Evolutionary conservation across 1,140 invertebrate genomes (phyloP).

Genomic region (Elysia chlorotica): DNA sequence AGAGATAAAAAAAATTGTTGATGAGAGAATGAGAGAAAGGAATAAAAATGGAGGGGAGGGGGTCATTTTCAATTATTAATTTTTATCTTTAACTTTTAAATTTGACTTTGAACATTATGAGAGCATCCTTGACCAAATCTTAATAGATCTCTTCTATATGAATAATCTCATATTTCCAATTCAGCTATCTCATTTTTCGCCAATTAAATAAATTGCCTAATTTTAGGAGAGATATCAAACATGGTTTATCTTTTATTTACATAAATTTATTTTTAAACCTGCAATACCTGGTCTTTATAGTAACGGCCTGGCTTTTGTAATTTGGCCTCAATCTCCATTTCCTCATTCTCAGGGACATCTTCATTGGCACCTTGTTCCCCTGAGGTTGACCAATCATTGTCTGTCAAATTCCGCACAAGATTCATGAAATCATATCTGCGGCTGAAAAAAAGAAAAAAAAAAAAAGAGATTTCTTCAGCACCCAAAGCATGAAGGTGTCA

Average conservation of each 20-base stretch:
- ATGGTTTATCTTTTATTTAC: background rate
- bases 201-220: background rate
- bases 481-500: background rate
- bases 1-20: too few species aligned
- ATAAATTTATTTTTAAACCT: background rate
- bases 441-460: constrained; percentile 28
- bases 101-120: too few species aligned
- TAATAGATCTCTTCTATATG: background rate
- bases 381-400: constrained; percentile 44
- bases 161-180: background rate
- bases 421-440: constrained; percentile 57
- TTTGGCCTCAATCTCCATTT: constrained; percentile 33
- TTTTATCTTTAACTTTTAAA: too few species aligned
- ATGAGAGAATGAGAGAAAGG: too few species aligned
- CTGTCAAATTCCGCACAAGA: constrained; percentile 53
- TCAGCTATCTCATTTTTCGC: background rate
- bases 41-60: too few species aligned
- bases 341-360: constrained; percentile 38
- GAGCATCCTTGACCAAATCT: background rate
- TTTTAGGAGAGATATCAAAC: background rate
- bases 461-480: background rate
- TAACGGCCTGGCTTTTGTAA: constrained; percentile 47
- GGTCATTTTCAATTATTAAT: too few species aligned
- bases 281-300: constrained; percentile 54
- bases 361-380: constrained; percentile 37